Percentiles rank a stretch among this genome's conserved stretches.
phyloP scores from a whole-genome alignment of 2,797 vertebrate species.

The Corythornis leucogaster region DNA sequence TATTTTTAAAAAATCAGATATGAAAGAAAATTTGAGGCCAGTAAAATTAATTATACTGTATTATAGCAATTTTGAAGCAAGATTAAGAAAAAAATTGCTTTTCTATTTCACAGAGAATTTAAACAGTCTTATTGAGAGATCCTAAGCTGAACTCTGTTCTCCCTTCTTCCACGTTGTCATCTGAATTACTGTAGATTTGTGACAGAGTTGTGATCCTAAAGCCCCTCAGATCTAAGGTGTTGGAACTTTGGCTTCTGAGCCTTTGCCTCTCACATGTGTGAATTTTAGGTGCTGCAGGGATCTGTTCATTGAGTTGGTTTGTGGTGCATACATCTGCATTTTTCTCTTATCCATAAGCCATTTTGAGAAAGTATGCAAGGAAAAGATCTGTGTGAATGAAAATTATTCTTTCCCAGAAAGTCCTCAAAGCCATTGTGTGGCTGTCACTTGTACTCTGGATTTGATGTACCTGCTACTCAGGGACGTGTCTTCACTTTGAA shows the following conservation, averaged over 20 bases:
- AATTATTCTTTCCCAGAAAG: neutral
- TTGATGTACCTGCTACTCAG: neutral
- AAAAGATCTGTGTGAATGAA: neutral
- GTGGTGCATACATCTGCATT: neutral
- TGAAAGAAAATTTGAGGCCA: constrained; percentile 6
- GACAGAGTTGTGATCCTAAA: neutral
- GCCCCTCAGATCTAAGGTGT: neutral
- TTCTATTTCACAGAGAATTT: neutral
- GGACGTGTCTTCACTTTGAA: neutral
- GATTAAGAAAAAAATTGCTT: neutral
- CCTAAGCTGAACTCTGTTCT: neutral
- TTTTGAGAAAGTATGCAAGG: neutral
- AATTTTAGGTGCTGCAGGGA: neutral
- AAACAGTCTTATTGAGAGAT: neutral
- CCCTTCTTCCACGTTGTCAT: neutral
- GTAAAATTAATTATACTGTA: neutral
- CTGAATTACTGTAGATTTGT: neutral
- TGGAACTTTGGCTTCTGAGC: neutral
- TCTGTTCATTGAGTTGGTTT: neutral
- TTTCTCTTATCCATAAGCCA: neutral
- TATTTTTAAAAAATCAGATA: neutral
- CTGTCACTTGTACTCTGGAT: neutral
- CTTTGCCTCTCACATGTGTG: neutral
- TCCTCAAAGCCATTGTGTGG: neutral
- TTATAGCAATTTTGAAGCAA: neutral